Percentiles rank a stretch among this genome's conserved stretches.
Evolutionary conservation across 2,888 invertebrate genomes (phyloP).

Genomic region (Cheilosia grossa): DNA sequence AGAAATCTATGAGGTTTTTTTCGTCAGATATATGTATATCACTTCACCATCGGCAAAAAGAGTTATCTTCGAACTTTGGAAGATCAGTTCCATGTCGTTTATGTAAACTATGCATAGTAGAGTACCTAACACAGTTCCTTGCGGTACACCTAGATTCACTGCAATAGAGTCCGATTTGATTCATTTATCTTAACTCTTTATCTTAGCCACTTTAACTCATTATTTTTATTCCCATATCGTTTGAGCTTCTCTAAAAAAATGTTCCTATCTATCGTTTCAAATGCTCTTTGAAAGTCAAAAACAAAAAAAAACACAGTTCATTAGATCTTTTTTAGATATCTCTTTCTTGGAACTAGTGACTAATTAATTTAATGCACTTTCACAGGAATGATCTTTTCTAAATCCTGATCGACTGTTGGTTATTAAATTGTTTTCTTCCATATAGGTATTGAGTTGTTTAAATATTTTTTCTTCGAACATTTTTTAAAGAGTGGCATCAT

Average conservation of each 20-base stretch:
- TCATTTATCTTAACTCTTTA: neutral
- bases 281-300: too few species aligned
- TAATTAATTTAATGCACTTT: neutral
- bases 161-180: neutral
- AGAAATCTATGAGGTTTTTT: too few species aligned
- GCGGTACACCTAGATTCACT: neutral
- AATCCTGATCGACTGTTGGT: neutral
- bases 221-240: neutral
- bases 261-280: neutral
- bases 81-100: too few species aligned
- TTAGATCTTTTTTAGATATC: neutral
- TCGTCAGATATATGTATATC: too few species aligned
- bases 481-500: too few species aligned
- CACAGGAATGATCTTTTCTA: slow-evolving; percentile 1
- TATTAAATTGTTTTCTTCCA: too few species aligned
- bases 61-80: too few species aligned
- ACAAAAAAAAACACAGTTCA: too few species aligned
- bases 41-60: too few species aligned
- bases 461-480: too few species aligned
- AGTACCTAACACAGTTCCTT: neutral
- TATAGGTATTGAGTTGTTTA: too few species aligned
- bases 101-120: too few species aligned
- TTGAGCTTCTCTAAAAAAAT: neutral
- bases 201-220: neutral
- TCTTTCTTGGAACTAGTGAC: neutral